phyloP scores from a whole-genome alignment of 2,797 vertebrate genomes.

The Tauraco hartlaubi region DNA sequence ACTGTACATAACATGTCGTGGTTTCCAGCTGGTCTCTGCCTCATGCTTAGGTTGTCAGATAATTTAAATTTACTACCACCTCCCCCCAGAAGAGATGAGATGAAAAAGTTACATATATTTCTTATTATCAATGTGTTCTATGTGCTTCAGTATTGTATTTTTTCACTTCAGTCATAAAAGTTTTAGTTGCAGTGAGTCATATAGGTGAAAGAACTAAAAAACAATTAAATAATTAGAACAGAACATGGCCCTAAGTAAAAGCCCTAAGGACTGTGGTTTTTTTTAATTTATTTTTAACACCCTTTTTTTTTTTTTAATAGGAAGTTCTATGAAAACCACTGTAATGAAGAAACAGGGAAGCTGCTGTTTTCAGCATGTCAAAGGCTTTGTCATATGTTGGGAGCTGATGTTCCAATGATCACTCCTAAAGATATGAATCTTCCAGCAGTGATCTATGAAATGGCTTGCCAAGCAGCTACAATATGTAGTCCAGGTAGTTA shows the following conservation, averaged over 20 bases:
- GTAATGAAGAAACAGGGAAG: conserved; percentile 83
- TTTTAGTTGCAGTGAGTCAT: neutral
- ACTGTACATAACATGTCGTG: neutral
- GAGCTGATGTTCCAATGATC: conserved; percentile 86
- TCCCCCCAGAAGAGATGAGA: neutral
- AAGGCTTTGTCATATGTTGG: conserved; percentile 91
- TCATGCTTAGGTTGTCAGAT: neutral
- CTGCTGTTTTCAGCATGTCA: conserved; percentile 88
- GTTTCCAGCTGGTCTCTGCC: neutral
- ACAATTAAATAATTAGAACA: neutral
- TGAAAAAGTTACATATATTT: neutral
- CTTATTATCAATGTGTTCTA: neutral
- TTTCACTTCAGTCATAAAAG: neutral
- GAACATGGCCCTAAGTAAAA: neutral
- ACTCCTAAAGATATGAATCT: conserved; percentile 84
- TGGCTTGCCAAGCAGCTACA: conserved; percentile 91
- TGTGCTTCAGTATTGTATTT: neutral
- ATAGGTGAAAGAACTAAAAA: neutral
- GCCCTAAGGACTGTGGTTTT: neutral
- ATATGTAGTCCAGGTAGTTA: conserved; percentile 89
- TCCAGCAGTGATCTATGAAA: conserved; percentile 86
- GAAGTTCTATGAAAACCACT: conserved; percentile 81
- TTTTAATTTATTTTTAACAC: neutral
- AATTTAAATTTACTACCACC: neutral
- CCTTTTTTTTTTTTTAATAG: conserved; percentile 24